phyloP scores from a whole-genome alignment of 2,113 vertebrate genomes.

The Zosterops borbonicus region DNA sequence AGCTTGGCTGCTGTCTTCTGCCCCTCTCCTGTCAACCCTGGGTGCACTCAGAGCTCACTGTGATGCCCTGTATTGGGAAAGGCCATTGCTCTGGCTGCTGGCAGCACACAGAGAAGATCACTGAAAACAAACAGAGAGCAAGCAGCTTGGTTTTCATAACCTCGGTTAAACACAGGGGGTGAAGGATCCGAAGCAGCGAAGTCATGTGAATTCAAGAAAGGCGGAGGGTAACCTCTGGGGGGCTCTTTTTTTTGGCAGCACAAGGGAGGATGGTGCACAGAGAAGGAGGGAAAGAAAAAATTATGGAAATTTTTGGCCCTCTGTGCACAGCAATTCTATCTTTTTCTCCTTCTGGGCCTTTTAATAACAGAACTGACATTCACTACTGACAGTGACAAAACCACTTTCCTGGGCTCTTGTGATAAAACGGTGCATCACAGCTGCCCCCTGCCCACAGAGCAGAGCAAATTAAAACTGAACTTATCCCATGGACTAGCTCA shows the following conservation, averaged over 20 bases:
- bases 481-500: neutral
- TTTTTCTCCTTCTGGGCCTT: neutral
- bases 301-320: neutral
- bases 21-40: neutral
- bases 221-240: conserved; percentile 13
- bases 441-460: neutral
- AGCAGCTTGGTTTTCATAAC: conserved; percentile 58
- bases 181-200: neutral
- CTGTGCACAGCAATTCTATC: neutral
- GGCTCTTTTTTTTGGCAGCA: conserved; percentile 64
- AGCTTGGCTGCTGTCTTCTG: neutral
- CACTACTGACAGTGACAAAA: neutral
- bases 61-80: neutral
- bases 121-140: conserved; percentile 61
- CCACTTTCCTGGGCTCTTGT: neutral
- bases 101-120: conserved; percentile 33
- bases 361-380: neutral
- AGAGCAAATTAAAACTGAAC: neutral
- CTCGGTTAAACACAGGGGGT: conserved; percentile 55
- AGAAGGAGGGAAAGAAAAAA: neutral
- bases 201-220: conserved; percentile 39
- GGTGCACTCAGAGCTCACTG: neutral
- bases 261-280: neutral
- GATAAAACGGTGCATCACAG: neutral
- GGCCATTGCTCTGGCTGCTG: conserved; percentile 27